Conservation (phyloP, 1,140 invertebrate genomes). For the Plectrocnemia conspersa region DNA sequence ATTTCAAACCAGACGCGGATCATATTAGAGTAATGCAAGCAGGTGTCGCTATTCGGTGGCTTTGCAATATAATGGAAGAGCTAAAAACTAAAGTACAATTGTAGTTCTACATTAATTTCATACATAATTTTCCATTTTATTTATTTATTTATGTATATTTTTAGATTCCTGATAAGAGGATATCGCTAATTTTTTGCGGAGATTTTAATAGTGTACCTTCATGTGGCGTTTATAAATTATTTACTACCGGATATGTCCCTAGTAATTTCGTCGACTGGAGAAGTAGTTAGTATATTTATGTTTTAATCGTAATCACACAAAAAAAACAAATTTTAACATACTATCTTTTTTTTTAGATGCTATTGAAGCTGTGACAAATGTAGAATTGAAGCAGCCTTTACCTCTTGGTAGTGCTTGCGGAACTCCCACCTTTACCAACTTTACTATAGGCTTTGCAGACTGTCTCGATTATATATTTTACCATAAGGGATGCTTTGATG, state of each 20-base stretch:
- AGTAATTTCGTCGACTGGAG: slow-evolving; percentile 66
- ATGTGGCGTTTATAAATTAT: slow-evolving; percentile 71
- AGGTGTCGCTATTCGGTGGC: slow-evolving; percentile 57
- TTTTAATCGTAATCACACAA: slow-evolving; percentile 1
- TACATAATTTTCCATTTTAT: slow-evolving; percentile 10
- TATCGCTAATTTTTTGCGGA: slow-evolving; percentile 69
- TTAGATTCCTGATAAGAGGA: slow-evolving; percentile 28
- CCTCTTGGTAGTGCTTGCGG: slow-evolving; percentile 68
- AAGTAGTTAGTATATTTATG: slow-evolving; percentile 61
- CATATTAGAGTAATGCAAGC: slow-evolving; percentile 79
- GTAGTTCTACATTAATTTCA: too few species aligned
- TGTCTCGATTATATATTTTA: slow-evolving; percentile 94
- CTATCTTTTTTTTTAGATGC: slow-evolving; percentile 51
- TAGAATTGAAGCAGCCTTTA: slow-evolving; percentile 61
- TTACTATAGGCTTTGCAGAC: slow-evolving; percentile 72
- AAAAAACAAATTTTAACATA: neutral
- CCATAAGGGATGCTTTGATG: slow-evolving; percentile 59
- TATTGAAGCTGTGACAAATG: slow-evolving; percentile 58
- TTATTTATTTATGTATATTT: slow-evolving; percentile 11
- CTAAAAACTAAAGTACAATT: slow-evolving; percentile 47
- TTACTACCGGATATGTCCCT: slow-evolving; percentile 61
- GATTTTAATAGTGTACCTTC: slow-evolving; percentile 86
- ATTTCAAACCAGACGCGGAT: slow-evolving; percentile 84
- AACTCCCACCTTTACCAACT: slow-evolving; percentile 80
- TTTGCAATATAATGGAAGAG: slow-evolving; percentile 51